phyloP scores from a whole-genome alignment of 2,888 invertebrate species.

The Ceraclea dissimilis region DNA sequence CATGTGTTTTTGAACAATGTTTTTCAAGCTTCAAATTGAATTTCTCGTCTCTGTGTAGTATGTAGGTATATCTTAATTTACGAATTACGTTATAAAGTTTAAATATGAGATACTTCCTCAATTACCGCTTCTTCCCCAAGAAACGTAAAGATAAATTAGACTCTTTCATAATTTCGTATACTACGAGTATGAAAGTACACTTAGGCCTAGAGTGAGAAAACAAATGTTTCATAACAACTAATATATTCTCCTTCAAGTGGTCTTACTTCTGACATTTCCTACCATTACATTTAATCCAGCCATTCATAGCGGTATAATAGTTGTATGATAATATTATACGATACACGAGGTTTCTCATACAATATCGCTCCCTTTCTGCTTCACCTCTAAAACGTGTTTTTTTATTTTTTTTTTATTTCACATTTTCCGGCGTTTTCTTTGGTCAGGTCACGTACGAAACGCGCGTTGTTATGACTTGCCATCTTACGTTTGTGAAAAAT shows the following conservation, averaged over 20 bases:
- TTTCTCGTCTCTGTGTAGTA: too few relatives aligned
- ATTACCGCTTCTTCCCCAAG: not conserved
- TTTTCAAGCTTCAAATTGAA: too few relatives aligned
- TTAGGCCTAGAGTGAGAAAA: not conserved
- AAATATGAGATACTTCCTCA: not conserved
- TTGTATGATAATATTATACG: conserved; percentile 18
- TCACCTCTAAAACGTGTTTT: not conserved
- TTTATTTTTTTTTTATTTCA: conserved; percentile 14
- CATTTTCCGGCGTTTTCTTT: conserved; percentile 17
- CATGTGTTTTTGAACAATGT: too few relatives aligned
- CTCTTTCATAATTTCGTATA: not conserved
- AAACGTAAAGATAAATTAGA: not conserved
- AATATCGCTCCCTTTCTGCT: conserved; percentile 5
- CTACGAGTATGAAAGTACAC: too few relatives aligned
- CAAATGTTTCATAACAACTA: not conserved
- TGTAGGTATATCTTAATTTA: too few relatives aligned
- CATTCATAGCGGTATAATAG: conserved; percentile 9
- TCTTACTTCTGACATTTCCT: conserved; percentile 4
- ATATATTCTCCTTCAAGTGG: conserved; percentile 2
- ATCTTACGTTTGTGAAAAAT: conserved; percentile 21
- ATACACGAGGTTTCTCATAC: conserved; percentile 10
- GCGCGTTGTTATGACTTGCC: conserved; percentile 23
- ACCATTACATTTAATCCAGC: conserved; percentile 7
- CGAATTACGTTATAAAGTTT: not conserved
- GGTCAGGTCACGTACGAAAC: conserved; percentile 20